phyloP scores from a whole-genome alignment of 2,888 invertebrate genomes.

The Loripinus fragilis region DNA sequence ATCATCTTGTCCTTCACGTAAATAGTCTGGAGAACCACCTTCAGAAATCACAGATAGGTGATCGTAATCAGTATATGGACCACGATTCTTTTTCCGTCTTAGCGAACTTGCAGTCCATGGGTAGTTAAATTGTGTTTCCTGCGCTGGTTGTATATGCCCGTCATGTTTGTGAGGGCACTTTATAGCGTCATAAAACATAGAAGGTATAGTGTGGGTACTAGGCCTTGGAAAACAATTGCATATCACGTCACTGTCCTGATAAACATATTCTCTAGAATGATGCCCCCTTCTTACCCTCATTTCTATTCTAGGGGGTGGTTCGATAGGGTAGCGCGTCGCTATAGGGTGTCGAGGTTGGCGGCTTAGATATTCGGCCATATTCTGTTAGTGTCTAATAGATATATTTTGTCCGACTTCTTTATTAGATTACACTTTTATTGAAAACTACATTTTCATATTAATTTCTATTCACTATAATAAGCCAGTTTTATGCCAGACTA shows the following conservation, averaged over 20 bases:
- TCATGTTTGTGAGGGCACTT: conserved; percentile 66
- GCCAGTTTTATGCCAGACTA: no score
- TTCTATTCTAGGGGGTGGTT: conserved; percentile 59
- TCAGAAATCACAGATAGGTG: conserved; percentile 58
- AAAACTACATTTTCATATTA: no score
- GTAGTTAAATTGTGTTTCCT: conserved; percentile 69
- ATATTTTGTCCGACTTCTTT: no score
- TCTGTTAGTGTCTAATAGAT: no score
- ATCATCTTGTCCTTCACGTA: conserved; percentile 42
- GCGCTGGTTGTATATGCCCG: conserved; percentile 68
- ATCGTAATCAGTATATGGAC: conserved; percentile 46
- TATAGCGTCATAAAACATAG: conserved; percentile 75
- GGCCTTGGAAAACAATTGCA: conserved; percentile 71
- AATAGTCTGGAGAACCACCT: conserved; percentile 41
- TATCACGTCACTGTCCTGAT: conserved; percentile 54
- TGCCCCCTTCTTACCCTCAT: conserved; percentile 46
- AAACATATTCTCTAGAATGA: conserved; percentile 17
- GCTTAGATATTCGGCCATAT: conserved; percentile 19
- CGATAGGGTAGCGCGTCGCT: conserved; percentile 43
- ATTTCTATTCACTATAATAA: no score
- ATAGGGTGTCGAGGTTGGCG: conserved; percentile 46
- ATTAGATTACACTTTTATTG: no score
- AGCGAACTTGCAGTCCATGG: conserved; percentile 72
- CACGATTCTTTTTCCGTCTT: conserved; percentile 35
- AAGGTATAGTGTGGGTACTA: conserved; percentile 67